A percentile compares a stretch with the other conserved stretches of the same genome.
phyloP scores from a whole-genome alignment of 1,140 invertebrate genomes.

The Amphibalanus amphitrite region DNA sequence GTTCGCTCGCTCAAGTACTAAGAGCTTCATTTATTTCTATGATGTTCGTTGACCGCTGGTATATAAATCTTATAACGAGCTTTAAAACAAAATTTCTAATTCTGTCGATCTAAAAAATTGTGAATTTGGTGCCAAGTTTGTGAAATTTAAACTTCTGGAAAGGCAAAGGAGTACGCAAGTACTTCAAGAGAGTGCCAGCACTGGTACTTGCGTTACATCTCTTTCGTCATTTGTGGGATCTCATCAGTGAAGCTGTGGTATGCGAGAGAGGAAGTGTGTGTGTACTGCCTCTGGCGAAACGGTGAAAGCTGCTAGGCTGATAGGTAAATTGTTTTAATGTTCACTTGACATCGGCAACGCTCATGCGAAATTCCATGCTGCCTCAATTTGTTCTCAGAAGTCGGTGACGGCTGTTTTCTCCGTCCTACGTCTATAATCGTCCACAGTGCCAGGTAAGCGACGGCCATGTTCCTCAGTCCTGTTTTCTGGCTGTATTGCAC shows the following conservation, averaged over 20 bases:
- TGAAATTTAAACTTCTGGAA: too few species aligned
- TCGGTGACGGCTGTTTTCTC: background rate
- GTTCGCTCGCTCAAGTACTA: too few species aligned
- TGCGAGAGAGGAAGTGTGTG: too few species aligned
- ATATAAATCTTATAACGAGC: too few species aligned
- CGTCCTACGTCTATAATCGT: background rate
- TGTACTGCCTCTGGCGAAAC: background rate
- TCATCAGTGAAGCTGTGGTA: background rate
- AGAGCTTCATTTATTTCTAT: too few species aligned
- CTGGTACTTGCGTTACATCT: background rate
- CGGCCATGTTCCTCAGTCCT: background rate
- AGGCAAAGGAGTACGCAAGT: background rate
- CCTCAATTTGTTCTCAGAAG: background rate
- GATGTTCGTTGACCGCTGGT: too few species aligned
- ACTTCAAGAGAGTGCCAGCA: background rate
- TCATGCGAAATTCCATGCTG: background rate
- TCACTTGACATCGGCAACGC: background rate
- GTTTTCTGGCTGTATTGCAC: too few species aligned
- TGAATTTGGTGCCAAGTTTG: too few species aligned
- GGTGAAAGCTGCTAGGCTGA: background rate
- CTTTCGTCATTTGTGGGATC: background rate
- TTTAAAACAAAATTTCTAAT: too few species aligned
- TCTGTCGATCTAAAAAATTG: too few species aligned
- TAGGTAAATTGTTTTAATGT: background rate
- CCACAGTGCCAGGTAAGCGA: background rate